Evolutionary conservation across 2,113 vertebrate species (phyloP), one percentile per base, ranked within the genome.

Genomic region (Nothobranchius furzeri): DNA sequence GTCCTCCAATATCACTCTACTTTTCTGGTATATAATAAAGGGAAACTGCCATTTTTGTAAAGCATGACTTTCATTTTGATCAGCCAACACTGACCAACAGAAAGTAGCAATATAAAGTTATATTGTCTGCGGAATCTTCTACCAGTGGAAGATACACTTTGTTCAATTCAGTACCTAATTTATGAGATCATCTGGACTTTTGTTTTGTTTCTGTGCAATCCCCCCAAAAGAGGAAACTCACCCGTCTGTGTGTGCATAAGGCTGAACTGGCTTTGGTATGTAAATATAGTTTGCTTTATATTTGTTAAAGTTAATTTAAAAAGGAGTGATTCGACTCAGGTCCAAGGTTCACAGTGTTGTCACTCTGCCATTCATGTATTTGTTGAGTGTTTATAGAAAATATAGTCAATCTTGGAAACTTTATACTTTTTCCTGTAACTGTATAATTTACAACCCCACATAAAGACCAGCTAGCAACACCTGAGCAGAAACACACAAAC

Each of bases 331-430:
- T 87, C 69, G 71, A 79, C 87, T 91, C 88, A 88, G 82, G 86
- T 88, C 83, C 60, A 87, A 83, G 70, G 69, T 88, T 83, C 65
- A 78, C 76, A 77, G 46, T 75, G 70, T 82, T 65, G 65, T 76
- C 68, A 76, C 82, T 86, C 67, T 67, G 69, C 68, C 64, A 72
- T 61, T 79, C 25, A 73, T 77, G 90, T 92, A 91, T 92, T 92
- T 93, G 20, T 93, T 90, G 88, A 70, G 62, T 77, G 92, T 93
- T 92, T 93, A 92, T 92, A 82, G 81, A 68, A 78, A 80, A 35
- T 78, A 81, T 83, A 91, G 73, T 83, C 73, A 76, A 75, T 79
- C 73, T 73, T 45, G 57, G 53, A 48, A 45, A 65, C 74, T 64
- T 64, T 73, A 76, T 87, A 89, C 78, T 59, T 81, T 85, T 46